A percentile compares a stretch with the other conserved stretches of the same genome.
These are phyloP conservation scores for Spizaetus ornatus DNA, from an alignment of 2,113 vertebrate genomes.

Conservation along the genomic window DNA sequence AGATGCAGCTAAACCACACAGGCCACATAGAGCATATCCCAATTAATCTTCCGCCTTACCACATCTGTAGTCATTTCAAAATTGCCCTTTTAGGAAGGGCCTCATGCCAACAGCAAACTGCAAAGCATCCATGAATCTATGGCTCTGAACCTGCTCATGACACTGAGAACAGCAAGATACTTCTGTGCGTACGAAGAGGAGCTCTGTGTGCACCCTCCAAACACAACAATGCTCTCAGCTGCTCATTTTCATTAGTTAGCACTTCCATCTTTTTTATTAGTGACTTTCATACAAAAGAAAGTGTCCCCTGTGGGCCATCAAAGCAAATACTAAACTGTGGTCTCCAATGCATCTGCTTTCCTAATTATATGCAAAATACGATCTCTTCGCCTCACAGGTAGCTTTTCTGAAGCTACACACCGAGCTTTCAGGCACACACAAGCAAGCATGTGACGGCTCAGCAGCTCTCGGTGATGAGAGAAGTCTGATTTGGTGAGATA, in stretches of 20 bases:
- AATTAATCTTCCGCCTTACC: not conserved
- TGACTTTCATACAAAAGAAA: not conserved
- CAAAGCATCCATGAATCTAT: not conserved
- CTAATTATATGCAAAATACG: accelerated
- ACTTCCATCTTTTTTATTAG: not conserved
- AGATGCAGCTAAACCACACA: not conserved
- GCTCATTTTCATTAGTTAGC: not conserved
- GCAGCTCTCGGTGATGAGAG: not conserved
- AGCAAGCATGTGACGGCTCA: accelerated
- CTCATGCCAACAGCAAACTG: not conserved
- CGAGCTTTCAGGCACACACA: accelerated
- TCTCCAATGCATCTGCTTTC: not conserved
- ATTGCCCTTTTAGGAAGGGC: not conserved
- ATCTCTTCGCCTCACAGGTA: not conserved
- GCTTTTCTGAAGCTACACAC: not conserved
- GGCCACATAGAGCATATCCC: not conserved
- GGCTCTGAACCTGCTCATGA: not conserved
- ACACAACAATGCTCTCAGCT: not conserved
- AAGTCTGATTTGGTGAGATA: not conserved
- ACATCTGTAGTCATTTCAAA: not conserved
- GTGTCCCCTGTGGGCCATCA: not conserved
- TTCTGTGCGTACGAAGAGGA: not conserved
- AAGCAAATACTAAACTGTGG: not conserved
- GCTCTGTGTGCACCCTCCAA: not conserved
- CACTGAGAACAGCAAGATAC: not conserved